A percentile compares a stretch with the other conserved stretches of the same genome.
Evolutionary conservation across 2,797 vertebrate genomes (phyloP).

Genomic region (Danio jaintianensis): DNA sequence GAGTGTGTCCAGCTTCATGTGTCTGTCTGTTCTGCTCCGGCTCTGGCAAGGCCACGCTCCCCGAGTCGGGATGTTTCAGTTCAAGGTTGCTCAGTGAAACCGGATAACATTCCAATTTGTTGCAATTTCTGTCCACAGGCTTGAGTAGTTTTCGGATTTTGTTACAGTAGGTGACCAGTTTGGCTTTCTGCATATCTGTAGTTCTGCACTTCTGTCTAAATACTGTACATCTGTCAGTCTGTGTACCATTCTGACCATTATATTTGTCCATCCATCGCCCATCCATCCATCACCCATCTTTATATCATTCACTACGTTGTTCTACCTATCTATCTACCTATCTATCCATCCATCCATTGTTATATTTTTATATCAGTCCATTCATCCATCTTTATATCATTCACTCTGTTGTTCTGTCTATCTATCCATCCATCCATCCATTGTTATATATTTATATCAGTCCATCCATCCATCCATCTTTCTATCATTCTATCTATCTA

Average conservation of each 20-base stretch:
- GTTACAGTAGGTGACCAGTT: neutral
- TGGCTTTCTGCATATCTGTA: neutral
- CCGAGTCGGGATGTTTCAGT: conserved; percentile 5
- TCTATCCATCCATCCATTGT: neutral
- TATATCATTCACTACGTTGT: too few relatives aligned
- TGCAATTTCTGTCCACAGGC: conserved; percentile 3
- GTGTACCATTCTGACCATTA: too few relatives aligned
- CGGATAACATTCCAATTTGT: conserved; percentile 21
- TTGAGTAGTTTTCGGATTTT: conserved; percentile 4
- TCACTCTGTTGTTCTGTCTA: too few relatives aligned
- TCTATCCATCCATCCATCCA: too few relatives aligned
- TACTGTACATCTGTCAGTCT: too few relatives aligned
- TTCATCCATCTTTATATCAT: neutral
- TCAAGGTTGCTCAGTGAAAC: conserved; percentile 9
- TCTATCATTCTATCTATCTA: too few relatives aligned
- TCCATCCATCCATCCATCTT: too few relatives aligned
- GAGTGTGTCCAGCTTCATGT: neutral
- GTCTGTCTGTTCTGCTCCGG: too few relatives aligned
- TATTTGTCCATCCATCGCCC: neutral
- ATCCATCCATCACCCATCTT: neutral
- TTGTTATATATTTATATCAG: too few relatives aligned
- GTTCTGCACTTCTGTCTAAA: too few relatives aligned
- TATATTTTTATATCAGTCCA: too few relatives aligned
- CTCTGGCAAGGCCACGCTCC: neutral
- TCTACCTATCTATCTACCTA: neutral